Conservation (phyloP, 2,888 invertebrate genomes). For the Cenopis cana region DNA sequence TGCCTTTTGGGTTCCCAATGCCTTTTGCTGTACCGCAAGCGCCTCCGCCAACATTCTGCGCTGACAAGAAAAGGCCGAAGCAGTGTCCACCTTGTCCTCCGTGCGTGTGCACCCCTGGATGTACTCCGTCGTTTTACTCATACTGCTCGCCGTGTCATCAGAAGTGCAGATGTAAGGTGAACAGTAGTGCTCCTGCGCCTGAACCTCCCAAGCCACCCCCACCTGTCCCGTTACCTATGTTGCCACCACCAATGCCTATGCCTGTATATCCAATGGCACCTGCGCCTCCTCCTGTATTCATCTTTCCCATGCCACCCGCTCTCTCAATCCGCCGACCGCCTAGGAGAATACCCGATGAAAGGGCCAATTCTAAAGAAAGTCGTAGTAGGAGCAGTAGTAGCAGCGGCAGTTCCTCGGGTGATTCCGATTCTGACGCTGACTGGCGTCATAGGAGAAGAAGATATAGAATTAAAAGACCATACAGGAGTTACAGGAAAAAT, state of each 20-base stretch:
- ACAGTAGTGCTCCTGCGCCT: constrained; percentile 56
- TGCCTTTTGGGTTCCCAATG: constrained; percentile 15
- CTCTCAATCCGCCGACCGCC: neutral
- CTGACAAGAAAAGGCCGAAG: constrained; percentile 44
- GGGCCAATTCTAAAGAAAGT: neutral
- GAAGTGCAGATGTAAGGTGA: constrained; percentile 65
- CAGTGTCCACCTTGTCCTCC: constrained; percentile 73
- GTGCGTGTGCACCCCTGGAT: constrained; percentile 66
- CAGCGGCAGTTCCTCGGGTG: neutral
- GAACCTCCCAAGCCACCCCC: constrained; percentile 50
- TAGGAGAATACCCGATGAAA: neutral
- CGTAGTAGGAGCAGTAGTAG: neutral
- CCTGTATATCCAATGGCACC: constrained; percentile 36
- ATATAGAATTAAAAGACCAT: constrained; percentile 39
- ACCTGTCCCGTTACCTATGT: constrained; percentile 47
- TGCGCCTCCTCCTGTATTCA: constrained; percentile 48
- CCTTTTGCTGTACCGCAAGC: constrained; percentile 60
- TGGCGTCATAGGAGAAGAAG: constrained; percentile 33
- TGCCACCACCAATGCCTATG: constrained; percentile 47
- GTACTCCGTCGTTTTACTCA: constrained; percentile 73
- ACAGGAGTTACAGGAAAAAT: neutral
- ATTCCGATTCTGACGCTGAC: constrained; percentile 42
- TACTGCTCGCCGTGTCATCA: constrained; percentile 73
- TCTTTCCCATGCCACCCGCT: constrained; percentile 49
- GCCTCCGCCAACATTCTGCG: constrained; percentile 50